Base-by-base conservation (phyloP, 2,113 vertebrate species). In the Percina caprodes region DNA sequence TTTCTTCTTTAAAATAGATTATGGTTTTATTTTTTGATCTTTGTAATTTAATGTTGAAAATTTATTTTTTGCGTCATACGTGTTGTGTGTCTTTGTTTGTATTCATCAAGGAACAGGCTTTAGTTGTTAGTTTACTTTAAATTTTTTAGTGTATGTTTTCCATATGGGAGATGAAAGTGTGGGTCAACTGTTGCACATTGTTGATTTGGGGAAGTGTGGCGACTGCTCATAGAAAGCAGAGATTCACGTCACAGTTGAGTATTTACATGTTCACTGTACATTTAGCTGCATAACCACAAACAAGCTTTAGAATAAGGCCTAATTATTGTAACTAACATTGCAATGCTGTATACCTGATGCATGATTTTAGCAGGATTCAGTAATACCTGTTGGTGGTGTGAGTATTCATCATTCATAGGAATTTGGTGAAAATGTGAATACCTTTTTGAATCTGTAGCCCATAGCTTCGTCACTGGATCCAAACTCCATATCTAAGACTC, bases 21-120 rank as follows among this genome's bases (percentile, higher is more conserved):
- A 18, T 80, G 62, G 46, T 82, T 92, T 94, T 89, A 88, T 93
- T 92, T 91, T 93, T 91, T 54, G 76, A 91, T 82, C 84, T 88
- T 79, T 92, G 77, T 93, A 91, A 94, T 90, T 91, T 92, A 91
- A 78, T 84, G 79, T 89, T 88, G 52, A 91, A 54, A 82, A 89
- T 45, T 71, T 61, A 74, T 82, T 92, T 89, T 89, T 89, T 70
- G 79, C 69, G 33, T 85, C 19, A 33, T 26, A 62, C 55, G 15
- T 84, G 65, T 71, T 74, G 10, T 55, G 54, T 82, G 74, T 82
- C 52, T 77, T 69, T 45, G 80, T 80, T 89, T 82, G 51, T 91
- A 52, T 80, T 65, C 21, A 54, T 62, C 39, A 48, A 71, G 75
- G 69, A 76, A 69, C 45, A 54, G 42, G 52, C 56, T 79, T 18